These are phyloP conservation scores for Schlechtendalia chinensis DNA, from an alignment of 1,140 invertebrate species.

Conservation along the genomic window DNA sequence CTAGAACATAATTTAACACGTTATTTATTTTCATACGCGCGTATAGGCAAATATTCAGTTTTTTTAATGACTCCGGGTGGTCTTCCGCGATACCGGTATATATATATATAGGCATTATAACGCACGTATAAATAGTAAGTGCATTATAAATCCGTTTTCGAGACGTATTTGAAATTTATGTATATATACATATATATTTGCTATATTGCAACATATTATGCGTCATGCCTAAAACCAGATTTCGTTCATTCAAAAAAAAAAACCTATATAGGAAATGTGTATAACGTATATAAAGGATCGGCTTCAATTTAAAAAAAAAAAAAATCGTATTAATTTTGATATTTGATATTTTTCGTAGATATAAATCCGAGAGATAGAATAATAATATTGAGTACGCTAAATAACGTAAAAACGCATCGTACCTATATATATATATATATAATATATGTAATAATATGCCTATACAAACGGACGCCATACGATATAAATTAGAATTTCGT, in stretches of 20 bases:
- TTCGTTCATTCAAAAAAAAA: conserved; percentile 7
- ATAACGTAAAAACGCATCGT: not conserved
- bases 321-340: conserved; percentile 12
- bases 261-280: conserved; percentile 9
- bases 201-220: conserved; percentile 4
- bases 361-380: not conserved
- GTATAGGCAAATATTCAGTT: no score
- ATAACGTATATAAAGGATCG: conserved; percentile 8
- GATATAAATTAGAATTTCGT: no score
- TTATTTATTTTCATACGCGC: conserved; percentile 18
- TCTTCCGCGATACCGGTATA: not conserved
- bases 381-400: not conserved
- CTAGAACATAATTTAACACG: conserved; percentile 1
- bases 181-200: not conserved
- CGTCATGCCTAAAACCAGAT: conserved; percentile 8
- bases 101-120: conserved; percentile 2
- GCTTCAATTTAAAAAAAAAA: no score
- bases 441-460: no score
- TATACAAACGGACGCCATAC: no score
- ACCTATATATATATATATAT: not conserved
- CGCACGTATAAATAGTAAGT: no score
- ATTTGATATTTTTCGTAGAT: not conserved
- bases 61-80: conserved; percentile 16
- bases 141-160: not conserved
- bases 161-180: conserved; percentile 24